These are phyloP conservation scores for Diabrotica balteata DNA, from an alignment of 2,888 invertebrate genomes.

Conservation along the genomic window DNA sequence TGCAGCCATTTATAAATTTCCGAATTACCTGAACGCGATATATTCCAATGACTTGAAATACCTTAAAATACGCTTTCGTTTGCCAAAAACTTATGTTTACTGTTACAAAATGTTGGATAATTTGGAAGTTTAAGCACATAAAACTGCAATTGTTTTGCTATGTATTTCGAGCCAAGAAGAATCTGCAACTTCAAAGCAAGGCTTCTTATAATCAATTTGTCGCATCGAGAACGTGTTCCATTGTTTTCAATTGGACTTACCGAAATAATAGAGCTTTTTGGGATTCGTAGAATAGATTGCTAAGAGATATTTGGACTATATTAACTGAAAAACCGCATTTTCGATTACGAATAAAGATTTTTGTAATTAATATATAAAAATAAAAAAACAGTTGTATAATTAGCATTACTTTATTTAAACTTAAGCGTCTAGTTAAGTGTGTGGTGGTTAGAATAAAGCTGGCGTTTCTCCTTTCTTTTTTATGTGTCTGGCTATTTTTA, in stretches of 20 bases:
- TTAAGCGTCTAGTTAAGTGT: no score
- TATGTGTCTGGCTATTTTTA: no score
- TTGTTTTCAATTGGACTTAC: constrained; percentile 10
- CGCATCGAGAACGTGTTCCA: constrained; percentile 18
- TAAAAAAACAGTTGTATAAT: no score
- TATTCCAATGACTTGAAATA: background rate
- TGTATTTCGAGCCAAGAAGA: constrained; percentile 1
- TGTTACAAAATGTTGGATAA: background rate
- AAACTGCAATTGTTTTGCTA: background rate
- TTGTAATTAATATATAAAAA: no score
- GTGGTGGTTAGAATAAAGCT: no score
- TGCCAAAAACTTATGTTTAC: background rate
- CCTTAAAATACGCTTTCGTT: background rate
- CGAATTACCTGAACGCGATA: background rate
- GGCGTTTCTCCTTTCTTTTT: no score
- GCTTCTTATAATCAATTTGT: constrained; percentile 21
- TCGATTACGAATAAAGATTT: no score
- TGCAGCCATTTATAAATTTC: no score
- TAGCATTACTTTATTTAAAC: no score
- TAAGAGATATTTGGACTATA: background rate
- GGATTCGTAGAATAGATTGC: background rate
- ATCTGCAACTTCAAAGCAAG: constrained; percentile 9
- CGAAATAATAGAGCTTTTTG: background rate
- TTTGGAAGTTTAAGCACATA: background rate
- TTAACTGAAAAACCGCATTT: background rate